Base-by-base conservation (phyloP, 2,797 vertebrate species). In the Miichthys miiuy region DNA sequence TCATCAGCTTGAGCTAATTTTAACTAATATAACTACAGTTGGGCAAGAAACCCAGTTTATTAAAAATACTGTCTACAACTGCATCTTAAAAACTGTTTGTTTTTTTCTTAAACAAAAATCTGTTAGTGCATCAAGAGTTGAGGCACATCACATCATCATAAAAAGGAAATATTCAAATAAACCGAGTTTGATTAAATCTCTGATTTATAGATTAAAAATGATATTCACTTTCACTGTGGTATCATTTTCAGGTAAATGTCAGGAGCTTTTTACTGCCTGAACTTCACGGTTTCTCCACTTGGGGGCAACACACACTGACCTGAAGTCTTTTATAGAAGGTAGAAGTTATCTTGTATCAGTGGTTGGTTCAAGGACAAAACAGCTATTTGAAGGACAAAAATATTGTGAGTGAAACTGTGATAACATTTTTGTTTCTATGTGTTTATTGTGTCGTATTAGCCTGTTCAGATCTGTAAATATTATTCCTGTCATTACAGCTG, bases 271-370 rank as follows among this genome's bases (percentile, higher is more conserved):
- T 14, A 16, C 7, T 46, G 50, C 47, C n/a, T 52, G 2, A 2
- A 8, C 18, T 65, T 2, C 82, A 11, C 18, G 41, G 51, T 55
- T 14, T 77, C 34, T 82, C 89, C 91, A 92, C 84, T 78, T 67
- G 92, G 75, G 80, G 91, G 91, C 90, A 80, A 56, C 85, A 89
- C 61, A 88, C 65, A 70, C 89, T 85, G 80, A 67, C 62, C 70
- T 76, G 50, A 47, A 63, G 27, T 79, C 52, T 27, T 12, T 23
- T 0, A 12, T 1, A 41, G n/a, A 18, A 21, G 11, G 44, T 21
- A 12, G 58, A 66, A 41, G 65, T 68, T 72, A 25, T 41, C 60
- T 34, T 57, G 27, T 60, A 54, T 12, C n/a, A 18, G 18, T 55
- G 25, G 51, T 18, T 48, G 72, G 68, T 90, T 87, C 89, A 92